These are phyloP conservation scores for Sturmia bella DNA, from an alignment of 2,888 invertebrate genomes.

Conservation along the genomic window DNA sequence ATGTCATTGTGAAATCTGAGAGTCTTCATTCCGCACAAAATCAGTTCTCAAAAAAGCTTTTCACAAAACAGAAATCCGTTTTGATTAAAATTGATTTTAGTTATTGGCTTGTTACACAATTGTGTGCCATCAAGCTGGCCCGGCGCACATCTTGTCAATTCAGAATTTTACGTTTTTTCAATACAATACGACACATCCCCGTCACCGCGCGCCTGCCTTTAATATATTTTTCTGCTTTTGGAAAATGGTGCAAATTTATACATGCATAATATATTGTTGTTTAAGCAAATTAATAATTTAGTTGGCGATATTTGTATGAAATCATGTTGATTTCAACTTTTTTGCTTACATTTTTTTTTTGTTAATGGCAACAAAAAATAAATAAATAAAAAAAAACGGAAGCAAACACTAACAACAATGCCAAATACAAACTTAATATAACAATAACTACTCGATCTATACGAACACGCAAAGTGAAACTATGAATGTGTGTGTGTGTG, in stretches of 20 bases:
- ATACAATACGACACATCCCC: too few species aligned
- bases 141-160: too few species aligned
- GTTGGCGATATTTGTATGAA: background rate
- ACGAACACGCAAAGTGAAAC: background rate
- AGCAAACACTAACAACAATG: conserved; percentile 26
- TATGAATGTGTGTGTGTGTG: background rate
- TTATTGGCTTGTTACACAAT: too few species aligned
- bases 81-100: too few species aligned
- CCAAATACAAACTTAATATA: conserved; percentile 18
- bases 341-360: background rate
- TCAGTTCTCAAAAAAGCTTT: too few species aligned
- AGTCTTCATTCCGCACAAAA: too few species aligned
- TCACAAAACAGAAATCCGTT: too few species aligned
- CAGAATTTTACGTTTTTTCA: too few species aligned
- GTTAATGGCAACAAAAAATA: conserved; percentile 11
- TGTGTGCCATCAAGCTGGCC: too few species aligned
- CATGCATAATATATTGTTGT: background rate
- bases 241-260: conserved; percentile 1
- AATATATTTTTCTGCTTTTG: too few species aligned
- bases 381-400: conserved; percentile 36
- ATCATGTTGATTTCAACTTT: conserved; percentile 48
- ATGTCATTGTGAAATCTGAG: too few species aligned
- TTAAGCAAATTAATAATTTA: conserved; percentile 34
- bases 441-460: conserved; percentile 6
- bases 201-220: too few species aligned